Evolutionary conservation across 2,888 invertebrate genomes (phyloP).

Genomic region (Brenthis daphne): DNA sequence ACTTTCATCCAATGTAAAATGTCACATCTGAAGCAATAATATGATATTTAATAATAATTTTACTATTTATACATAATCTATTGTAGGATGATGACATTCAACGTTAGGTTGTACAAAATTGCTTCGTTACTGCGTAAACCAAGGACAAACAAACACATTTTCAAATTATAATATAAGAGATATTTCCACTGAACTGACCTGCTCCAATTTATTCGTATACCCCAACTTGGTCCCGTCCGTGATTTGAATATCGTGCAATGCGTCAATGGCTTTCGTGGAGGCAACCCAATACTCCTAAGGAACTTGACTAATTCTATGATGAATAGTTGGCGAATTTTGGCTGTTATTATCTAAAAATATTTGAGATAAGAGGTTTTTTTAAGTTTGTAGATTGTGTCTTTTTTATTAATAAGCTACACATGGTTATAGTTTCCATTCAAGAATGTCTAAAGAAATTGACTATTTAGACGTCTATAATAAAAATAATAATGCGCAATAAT

Average conservation of each 20-base stretch:
- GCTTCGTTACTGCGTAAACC: background rate
- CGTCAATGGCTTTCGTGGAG: conserved; percentile 68
- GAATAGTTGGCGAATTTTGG: conserved; percentile 63
- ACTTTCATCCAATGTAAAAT: conserved; percentile 80
- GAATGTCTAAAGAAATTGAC: too few relatives aligned
- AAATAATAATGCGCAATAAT: too few relatives aligned
- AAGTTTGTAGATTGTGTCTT: too few relatives aligned
- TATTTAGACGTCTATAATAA: too few relatives aligned
- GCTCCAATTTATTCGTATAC: conserved; percentile 61
- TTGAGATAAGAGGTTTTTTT: background rate
- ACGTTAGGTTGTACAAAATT: too few relatives aligned
- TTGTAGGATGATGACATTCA: too few relatives aligned
- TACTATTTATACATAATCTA: too few relatives aligned
- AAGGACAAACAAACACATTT: background rate
- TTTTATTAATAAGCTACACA: too few relatives aligned
- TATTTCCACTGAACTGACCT: conserved; percentile 49
- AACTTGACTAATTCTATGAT: conserved; percentile 67
- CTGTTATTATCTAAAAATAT: conserved; percentile 54
- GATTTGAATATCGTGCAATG: conserved; percentile 78
- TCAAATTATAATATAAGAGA: too few relatives aligned
- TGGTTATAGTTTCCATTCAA: too few relatives aligned
- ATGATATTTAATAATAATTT: background rate
- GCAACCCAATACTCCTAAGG: conserved; percentile 67
- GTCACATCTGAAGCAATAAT: conserved; percentile 62
- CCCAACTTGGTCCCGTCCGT: conserved; percentile 75